Conservation (phyloP, 30 jellyfish, hydroid and myxozoan species). For the Cassiopea xamachana region DNA sequence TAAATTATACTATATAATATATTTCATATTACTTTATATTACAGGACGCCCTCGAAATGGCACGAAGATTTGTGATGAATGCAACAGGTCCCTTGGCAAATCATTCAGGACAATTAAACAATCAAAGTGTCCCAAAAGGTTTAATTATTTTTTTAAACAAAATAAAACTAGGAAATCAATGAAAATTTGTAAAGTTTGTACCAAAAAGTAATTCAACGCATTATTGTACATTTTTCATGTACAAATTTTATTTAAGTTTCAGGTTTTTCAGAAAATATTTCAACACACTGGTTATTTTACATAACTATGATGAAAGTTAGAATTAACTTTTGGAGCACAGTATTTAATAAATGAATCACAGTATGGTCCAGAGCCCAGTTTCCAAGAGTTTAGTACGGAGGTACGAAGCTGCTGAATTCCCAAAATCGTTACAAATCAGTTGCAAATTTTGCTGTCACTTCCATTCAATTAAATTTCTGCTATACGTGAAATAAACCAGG, state of each 20-base stretch:
- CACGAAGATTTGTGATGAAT: slow-evolving; percentile 16
- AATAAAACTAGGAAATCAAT: slow-evolving; percentile 21
- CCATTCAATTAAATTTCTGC: no score
- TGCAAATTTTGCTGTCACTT: no score
- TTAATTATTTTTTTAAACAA: slow-evolving; percentile 27
- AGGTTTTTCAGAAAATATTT: neutral
- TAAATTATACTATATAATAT: neutral
- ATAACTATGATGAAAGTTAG: no score
- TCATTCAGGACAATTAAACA: slow-evolving; percentile 20
- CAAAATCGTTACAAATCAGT: no score
- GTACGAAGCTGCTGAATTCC: no score
- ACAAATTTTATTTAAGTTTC: neutral
- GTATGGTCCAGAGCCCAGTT: no score
- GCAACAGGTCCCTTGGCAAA: slow-evolving; percentile 41
- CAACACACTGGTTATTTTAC: no score
- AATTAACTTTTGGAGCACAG: no score
- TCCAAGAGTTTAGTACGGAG: no score
- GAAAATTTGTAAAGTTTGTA: slow-evolving; percentile 41
- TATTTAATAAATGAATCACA: no score
- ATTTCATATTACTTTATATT: neutral
- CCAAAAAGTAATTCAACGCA: neutral
- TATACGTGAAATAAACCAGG: no score
- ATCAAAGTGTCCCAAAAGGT: slow-evolving; percentile 46
- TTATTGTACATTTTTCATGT: neutral
- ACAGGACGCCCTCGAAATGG: slow-evolving; percentile 30